Evolutionary conservation across 2,797 vertebrate genomes (phyloP), one percentile per base, ranked within the genome.

Genomic region (Alauda arvensis): DNA sequence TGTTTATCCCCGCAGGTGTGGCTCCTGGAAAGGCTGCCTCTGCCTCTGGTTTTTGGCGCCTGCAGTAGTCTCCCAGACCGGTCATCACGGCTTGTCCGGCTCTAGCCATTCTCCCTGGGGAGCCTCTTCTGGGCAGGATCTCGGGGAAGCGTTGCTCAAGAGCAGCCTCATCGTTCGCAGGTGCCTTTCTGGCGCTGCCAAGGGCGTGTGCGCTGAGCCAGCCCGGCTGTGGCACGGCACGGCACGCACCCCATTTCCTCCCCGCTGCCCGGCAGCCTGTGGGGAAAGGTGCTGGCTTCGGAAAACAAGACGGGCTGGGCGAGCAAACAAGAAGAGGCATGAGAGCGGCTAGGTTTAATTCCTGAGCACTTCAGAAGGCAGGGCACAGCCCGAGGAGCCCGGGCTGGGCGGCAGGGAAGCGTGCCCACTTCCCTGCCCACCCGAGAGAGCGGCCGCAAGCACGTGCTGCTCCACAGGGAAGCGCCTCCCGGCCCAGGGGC

Each of bases 1-100:
- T 85, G 43, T 88, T 91, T 88, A 39, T 77, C 75, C 56, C 62
- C 14, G 7, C 78, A 93, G 91, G 87, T 85, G 80, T 63, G 89
- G 90, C 79, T 88, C 34, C 83, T 49, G 57, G 61, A 84, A 89
- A 14, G 14, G 20, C 53, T 14, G 28, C 15, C 45, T 55, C 31
- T 75, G 31, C 56, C 68, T 42, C 62, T 72, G 85, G 4, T 33
- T 75, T 72, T 71, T 43, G 68, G 68, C 14, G 18, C 40, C 66
- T 16, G 55, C 37, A 52, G 1, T 6, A 46, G n/a, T 25, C 37
- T 48, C 39, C 45, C 46, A 25, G 24, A 18, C 28, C 3, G 4
- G 67, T 45, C 69, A 26, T 18, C 8, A 0, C 3, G 1, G 77
- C 77, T 75, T 18, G 37, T 46, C 83, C 9, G 6, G 57, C 61